A percentile compares a stretch with the other conserved stretches of the same genome.
Conservation (phyloP, 2,113 vertebrate species). For the Apteryx mantelli region DNA sequence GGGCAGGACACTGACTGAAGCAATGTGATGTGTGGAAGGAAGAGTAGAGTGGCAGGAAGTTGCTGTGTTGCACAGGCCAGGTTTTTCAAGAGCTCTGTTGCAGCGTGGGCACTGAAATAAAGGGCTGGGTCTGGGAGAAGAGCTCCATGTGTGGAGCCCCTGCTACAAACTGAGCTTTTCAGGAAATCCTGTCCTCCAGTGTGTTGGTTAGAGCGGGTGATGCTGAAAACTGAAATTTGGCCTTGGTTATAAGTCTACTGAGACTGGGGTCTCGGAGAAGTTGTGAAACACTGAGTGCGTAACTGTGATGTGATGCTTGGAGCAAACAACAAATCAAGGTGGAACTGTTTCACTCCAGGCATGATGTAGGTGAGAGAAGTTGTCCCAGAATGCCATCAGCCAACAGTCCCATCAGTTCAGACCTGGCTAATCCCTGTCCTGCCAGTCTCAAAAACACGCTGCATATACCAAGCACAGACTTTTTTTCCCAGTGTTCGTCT, state of each 20-base stretch:
- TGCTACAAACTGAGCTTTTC: rapidly evolving
- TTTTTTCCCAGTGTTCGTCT: not conserved
- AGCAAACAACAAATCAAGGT: not conserved
- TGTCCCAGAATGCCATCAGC: not conserved
- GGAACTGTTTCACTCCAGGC: not conserved
- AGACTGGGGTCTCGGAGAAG: not conserved
- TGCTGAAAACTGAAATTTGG: not conserved
- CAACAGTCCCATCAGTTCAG: not conserved
- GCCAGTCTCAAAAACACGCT: not conserved
- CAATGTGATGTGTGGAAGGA: rapidly evolving
- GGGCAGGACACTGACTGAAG: not conserved
- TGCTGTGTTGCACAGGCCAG: not conserved
- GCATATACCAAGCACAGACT: not conserved
- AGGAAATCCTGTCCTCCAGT: not conserved
- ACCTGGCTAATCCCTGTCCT: not conserved
- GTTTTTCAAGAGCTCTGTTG: not conserved
- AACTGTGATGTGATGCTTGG: not conserved
- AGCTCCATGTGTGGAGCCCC: not conserved
- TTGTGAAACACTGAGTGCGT: not conserved
- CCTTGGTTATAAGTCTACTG: rapidly evolving
- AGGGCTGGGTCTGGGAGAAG: not conserved
- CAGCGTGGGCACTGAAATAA: not conserved
- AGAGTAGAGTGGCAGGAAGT: not conserved
- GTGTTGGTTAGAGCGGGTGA: not conserved
- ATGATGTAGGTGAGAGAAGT: rapidly evolving